Percentiles rank a stretch among this genome's conserved stretches.
Conservation (phyloP, 2,797 vertebrate species). For the Betta splendens region DNA sequence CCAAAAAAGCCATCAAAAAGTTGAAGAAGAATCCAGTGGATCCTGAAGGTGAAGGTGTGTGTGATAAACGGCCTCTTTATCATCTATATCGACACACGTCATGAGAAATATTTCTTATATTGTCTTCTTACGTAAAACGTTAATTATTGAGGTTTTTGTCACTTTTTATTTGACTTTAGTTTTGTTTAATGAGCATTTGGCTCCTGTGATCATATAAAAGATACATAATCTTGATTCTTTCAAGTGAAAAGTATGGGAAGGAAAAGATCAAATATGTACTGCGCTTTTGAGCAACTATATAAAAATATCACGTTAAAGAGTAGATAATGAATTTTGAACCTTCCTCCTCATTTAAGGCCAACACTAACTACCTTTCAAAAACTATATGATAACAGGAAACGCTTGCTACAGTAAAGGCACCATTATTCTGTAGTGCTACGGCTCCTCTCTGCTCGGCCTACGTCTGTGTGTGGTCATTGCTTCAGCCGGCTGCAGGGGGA, state of each 20-base stretch:
- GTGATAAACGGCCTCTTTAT: too few relatives aligned
- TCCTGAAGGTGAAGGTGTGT: too few relatives aligned
- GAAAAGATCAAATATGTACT: constrained; percentile 1
- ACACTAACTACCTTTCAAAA: constrained; percentile 10
- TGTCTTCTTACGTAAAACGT: too few relatives aligned
- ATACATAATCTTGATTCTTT: not conserved
- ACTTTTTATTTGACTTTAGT: not conserved
- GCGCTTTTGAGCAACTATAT: not conserved
- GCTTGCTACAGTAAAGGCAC: not conserved
- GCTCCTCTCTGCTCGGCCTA: constrained; percentile 14
- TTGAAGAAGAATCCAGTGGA: too few relatives aligned
- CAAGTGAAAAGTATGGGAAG: not conserved
- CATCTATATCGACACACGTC: too few relatives aligned
- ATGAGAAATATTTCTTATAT: too few relatives aligned
- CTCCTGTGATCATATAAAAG: not conserved
- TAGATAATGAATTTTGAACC: not conserved
- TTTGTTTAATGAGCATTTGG: not conserved
- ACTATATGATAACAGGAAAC: constrained; percentile 13
- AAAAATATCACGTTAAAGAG: not conserved
- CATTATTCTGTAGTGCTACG: constrained; percentile 22
- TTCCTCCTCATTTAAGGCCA: not conserved
- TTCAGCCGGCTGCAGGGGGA: constrained; percentile 28
- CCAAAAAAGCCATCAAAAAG: too few relatives aligned
- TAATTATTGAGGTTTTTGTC: not conserved
- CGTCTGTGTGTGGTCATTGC: constrained; percentile 40